Evolutionary conservation across 2,113 vertebrate species (phyloP), one percentile per base, ranked within the genome.

Genomic region (Spermophilus dauricus): DNA sequence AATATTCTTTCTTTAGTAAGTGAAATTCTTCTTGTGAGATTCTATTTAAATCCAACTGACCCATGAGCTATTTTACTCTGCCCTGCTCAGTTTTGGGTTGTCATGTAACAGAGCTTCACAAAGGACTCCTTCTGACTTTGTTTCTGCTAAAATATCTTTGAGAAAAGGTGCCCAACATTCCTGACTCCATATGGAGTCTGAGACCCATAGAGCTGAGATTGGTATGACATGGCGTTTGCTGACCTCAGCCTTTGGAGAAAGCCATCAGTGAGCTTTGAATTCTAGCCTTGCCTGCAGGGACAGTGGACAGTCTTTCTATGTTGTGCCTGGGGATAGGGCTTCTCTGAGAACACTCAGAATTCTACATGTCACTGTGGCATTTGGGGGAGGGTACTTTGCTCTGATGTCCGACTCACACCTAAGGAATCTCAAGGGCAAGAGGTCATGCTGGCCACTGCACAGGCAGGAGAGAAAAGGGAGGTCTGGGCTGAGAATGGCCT

Each of bases 1-100:
- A 34, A 61, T 34, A 16, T 69, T 86, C 10, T 86, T 86, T 88
- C 28, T 95, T 81, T 42, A 94, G 80, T 61, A 94, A 92, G 81
- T 2, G 8, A 61, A 92, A 82, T 32, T 11, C 30, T 81, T 65
- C 94, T 82, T 90, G n/a, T 76, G 32, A 37, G 24, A 88, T n/a
- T 53, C 20, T 58, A 37, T 45, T 56, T 56, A 69, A 51, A 75
- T 75, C 39, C 56, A 30, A 11, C 18, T 73, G n/a, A 86, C 26
- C 69, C 26, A 16, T 42, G 67, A 88, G 65, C 28, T 53, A 58
- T 32, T 58, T 94, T 30, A 85, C 14, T 84, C 18, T 51, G 8
- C 24, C 48, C 9, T 89, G 42, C 39, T 86, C n/a, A 75, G 45
- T 67, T 78, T 65, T 17, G 53, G 45, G 56, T 34, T 70, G 42